Evolutionary conservation across 30 jellyfish, hydroid and myxozoan genomes (phyloP), one percentile per base, ranked within the genome.

Genomic region (Hydractinia symbiolongicarpus): DNA sequence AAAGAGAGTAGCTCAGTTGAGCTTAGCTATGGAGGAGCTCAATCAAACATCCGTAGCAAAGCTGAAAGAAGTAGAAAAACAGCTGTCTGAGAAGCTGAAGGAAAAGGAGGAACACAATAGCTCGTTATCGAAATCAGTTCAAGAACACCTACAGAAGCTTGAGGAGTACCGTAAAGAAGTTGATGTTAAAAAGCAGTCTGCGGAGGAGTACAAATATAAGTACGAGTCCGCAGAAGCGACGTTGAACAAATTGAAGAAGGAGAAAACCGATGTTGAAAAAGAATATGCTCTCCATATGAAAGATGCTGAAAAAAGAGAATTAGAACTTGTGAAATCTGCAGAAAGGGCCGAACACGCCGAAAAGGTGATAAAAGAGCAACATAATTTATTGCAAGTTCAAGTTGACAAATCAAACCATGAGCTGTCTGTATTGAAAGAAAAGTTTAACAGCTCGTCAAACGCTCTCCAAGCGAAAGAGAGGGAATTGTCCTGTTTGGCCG

Each of bases 21-120:
- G 17, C 19, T 50, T 30, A 0, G 70, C 67, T 14, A 50, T 66
- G 52, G 87, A 79, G 50, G 87, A 79, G 53, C 53, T 30, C n/a
- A 51, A 79, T 7, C 87, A 20, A 14, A 20, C 16, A 52, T 66
- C 87, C 50, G 53, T 21, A 40, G 13, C 66, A 19, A 64, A 79
- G 64, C 51, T 61, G 50, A 58, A 17, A 15, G 87, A 79, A 54
- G 19, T 79, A 52, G 87, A 79, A 52, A 79, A 62, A 9, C 84
- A 79, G 53, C 15, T 66, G 51, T 20, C 68, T 21, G 50, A 13
- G 9, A 79, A 79, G 16, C 66, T 79, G 61, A 44, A 64, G 51
- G 87, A 79, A 15, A 79, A 66, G 54, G 79, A 61, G 9, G 87
- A 79, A 30, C 70, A 51, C 68, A 61, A 67, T 66, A 79, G 19